Evolutionary conservation across 92 coral and sea anemone genomes (phyloP).

Genomic region (Meandrina meandrites): DNA sequence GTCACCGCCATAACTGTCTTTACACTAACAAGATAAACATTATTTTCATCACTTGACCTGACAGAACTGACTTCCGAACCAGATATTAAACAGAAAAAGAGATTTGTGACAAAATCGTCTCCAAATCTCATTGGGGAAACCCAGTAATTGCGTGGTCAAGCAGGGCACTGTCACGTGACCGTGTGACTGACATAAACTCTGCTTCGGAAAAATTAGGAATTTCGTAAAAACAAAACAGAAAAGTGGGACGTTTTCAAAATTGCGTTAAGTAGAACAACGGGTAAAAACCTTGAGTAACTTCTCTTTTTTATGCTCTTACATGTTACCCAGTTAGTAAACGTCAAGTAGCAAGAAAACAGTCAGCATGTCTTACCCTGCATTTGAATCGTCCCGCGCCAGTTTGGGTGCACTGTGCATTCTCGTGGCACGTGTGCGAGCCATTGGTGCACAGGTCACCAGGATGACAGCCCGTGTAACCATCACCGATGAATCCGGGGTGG

Average conservation of each 20-base stretch:
- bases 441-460: constrained; percentile 96
- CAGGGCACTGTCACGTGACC: no score
- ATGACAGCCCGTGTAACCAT: constrained; percentile 87
- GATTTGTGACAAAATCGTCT: no score
- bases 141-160: no score
- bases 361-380: constrained; percentile 67
- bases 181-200: no score
- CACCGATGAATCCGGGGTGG: constrained; percentile 87
- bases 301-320: not conserved
- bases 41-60: no score
- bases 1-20: constrained; percentile 89
- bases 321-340: not conserved
- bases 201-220: no score
- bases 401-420: constrained; percentile 79
- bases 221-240: no score
- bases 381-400: constrained; percentile 92
- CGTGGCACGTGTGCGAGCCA: constrained; percentile 86
- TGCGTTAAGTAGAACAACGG: not conserved
- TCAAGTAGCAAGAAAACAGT: not conserved
- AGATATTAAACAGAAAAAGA: no score
- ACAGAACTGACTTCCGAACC: no score
- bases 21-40: constrained; percentile 63
- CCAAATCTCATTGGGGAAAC: no score
- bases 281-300: not conserved
- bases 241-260: not conserved